Evolutionary conservation across 2,888 invertebrate species (phyloP), one percentile per base, ranked within the genome.

Genomic region (Drosophila greeni): DNA sequence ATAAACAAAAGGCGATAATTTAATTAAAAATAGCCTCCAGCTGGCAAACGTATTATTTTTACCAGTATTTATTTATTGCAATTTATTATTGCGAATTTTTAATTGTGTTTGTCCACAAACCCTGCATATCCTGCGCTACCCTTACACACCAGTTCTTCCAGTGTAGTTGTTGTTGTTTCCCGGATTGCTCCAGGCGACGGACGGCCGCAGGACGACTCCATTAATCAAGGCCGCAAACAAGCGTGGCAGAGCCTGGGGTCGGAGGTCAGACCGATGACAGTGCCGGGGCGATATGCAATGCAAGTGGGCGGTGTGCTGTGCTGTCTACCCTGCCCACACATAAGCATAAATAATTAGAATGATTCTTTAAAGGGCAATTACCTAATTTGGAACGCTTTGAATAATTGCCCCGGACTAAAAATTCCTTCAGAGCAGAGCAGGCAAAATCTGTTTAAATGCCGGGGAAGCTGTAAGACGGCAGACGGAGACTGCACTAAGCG

Each of bases 301-400:
- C 53, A 45, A 49, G 23, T 14, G 31, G 37, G 31, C 3, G 34
- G 37, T 9, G 42, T 16, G 1, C 16, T 11, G 29, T 16, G 23
- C 37, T 8, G n/a, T 23, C 8, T 9, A 2, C 23, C 5, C n/a
- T 23, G 14, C 54, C 51, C 29, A 56, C 53, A 71, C 69, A 83
- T 78, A 82, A 80, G 77, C 78, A 82, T 81, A 81, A 84, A 85
- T 84, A 85, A 82, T 80, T 80, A 80, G 72, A 79, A 74, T 72
- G 80, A 82, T 82, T 84, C 85, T 82, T 84, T 82, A 85, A 85
- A 84, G 80, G 84, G 75, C 86, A 84, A 86, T 84, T 84, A 85
- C 76, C 78, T 84, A 85, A 82, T 84, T 84, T 84, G 78, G 76
- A 37, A 78, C 71, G 85, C 85, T 81, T 78, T 82, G 85, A 86